Percentiles rank a stretch among this genome's conserved stretches.
phyloP scores from a whole-genome alignment of 1,140 invertebrate genomes.

The Bombus sylvicola region DNA sequence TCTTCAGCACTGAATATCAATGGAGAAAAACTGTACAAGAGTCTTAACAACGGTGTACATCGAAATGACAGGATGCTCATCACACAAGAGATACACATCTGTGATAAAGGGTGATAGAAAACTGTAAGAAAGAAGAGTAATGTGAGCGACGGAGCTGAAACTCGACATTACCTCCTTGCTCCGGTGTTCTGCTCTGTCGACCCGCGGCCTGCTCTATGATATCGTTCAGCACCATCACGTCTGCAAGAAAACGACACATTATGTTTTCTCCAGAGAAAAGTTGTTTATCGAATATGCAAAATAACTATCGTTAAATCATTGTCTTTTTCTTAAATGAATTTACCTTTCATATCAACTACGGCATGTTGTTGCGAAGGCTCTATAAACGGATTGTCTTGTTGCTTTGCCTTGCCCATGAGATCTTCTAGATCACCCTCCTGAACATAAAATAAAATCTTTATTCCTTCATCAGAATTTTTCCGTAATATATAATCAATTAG shows the following conservation, averaged over 20 bases:
- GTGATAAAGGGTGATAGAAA: constrained; percentile 39
- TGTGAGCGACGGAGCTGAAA: not conserved
- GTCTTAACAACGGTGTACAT: constrained; percentile 48
- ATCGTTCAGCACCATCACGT: constrained; percentile 98
- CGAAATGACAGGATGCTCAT: constrained; percentile 48
- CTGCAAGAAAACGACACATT: constrained; percentile 83
- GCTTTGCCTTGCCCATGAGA: constrained; percentile 92
- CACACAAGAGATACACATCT: constrained; percentile 53
- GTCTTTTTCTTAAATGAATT: constrained; percentile 6
- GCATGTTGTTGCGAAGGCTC: constrained; percentile 93
- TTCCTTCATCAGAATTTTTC: not conserved
- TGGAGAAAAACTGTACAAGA: constrained; percentile 28
- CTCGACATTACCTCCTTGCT: constrained; percentile 90
- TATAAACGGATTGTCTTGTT: constrained; percentile 95
- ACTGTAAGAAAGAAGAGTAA: constrained; percentile 24
- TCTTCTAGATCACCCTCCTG: constrained; percentile 91
- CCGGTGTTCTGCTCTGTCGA: constrained; percentile 91
- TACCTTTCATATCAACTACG: constrained; percentile 97
- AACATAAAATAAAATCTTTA: constrained; percentile 42
- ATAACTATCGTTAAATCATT: not conserved
- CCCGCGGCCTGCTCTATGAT: constrained; percentile 98
- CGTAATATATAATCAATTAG: not conserved
- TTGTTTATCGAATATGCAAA: not conserved
- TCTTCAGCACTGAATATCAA: constrained; percentile 51
- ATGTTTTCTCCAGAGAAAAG: no score